phyloP scores from a whole-genome alignment of 1,140 invertebrate genomes.

The Phenacoccus solenopsis region DNA sequence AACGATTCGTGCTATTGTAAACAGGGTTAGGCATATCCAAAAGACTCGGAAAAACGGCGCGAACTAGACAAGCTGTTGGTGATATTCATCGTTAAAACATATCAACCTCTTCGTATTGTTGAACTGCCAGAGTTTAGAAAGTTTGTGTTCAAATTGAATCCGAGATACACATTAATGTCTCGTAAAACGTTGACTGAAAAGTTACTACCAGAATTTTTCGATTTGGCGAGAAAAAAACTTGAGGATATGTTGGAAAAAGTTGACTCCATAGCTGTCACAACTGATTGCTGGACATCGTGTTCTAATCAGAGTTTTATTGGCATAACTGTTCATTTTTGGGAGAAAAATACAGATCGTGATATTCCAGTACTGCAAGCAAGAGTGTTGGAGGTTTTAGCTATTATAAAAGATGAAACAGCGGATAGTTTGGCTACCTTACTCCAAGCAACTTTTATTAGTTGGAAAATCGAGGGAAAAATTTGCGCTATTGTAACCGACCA shows the following conservation, averaged over 20 bases:
- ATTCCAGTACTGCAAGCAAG: slow-evolving; percentile 19
- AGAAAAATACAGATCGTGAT: slow-evolving; percentile 22
- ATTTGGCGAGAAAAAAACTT: slow-evolving; percentile 21
- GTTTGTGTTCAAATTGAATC: slow-evolving; percentile 24
- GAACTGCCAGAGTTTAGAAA: slow-evolving; percentile 26
- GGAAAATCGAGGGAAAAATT: slow-evolving; percentile 17
- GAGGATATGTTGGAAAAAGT: slow-evolving; percentile 21
- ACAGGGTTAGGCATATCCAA: not conserved
- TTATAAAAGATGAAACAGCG: slow-evolving; percentile 21
- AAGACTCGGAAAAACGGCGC: not conserved
- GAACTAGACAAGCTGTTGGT: not conserved
- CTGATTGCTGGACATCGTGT: slow-evolving; percentile 27
- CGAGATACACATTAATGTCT: slow-evolving; percentile 24
- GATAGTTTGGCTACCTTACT: slow-evolving; percentile 16
- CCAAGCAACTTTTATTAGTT: slow-evolving; percentile 4
- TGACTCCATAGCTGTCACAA: slow-evolving; percentile 23
- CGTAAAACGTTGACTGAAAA: slow-evolving; percentile 25
- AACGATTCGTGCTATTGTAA: not conserved
- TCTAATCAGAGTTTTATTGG: slow-evolving; percentile 17
- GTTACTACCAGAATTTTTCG: slow-evolving; percentile 24
- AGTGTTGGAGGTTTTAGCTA: slow-evolving; percentile 22
- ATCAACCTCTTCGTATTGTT: slow-evolving; percentile 26
- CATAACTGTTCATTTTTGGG: slow-evolving; percentile 25
- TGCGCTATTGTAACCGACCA: slow-evolving; percentile 13
- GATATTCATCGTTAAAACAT: not conserved